Evolutionary conservation across 1,140 invertebrate species (phyloP), one percentile per base, ranked within the genome.

Genomic region (Metaphire vulgaris): DNA sequence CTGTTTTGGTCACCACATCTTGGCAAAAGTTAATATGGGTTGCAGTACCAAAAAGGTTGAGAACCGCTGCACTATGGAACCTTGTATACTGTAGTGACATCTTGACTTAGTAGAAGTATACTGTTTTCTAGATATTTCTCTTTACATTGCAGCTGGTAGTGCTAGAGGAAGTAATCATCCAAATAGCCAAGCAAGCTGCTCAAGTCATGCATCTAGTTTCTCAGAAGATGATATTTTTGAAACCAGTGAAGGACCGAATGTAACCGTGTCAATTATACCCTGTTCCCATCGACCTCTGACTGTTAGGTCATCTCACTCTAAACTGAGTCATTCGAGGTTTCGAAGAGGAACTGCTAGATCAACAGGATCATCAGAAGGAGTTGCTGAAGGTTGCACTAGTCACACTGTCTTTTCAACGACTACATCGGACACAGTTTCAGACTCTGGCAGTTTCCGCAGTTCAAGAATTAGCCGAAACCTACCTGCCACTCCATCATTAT

Each of bases 381-480:
- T 12, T 12, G 6, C 41, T 56, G 41, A 56, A 12, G 41, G 6
- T 12, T 21, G 21, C 6, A 56, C 6, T 12, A 56, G 41, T 56
- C 41, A 56, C 6, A 21, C 21, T 21, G 41, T 56, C 41, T 21
- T 56, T 56, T 21, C 41, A 12, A 6, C 41, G 6, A 56, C 41
- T 56, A 56, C 41, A 12, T 21, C 41, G 41, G 41, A 56, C 41
- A 56, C 41, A 56, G 21, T 56, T 21, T 56, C 41, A 12, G 41
- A 56, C 21, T 56, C 41, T 12, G 41, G 21, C 41, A 73, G 72
- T 64, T n/a, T 28, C 15, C 2, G 31, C 21, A 73, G 72, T 73
- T 73, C 72, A 33, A 73, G 72, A n/a, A 73, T 73, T 28, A 73
- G 72, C 41, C 32, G 72, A n/a, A 73, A 31, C 72, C 33, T 73